Evolutionary conservation across 2,888 invertebrate genomes (phyloP).

Genomic region (Calliscelio sp.): DNA sequence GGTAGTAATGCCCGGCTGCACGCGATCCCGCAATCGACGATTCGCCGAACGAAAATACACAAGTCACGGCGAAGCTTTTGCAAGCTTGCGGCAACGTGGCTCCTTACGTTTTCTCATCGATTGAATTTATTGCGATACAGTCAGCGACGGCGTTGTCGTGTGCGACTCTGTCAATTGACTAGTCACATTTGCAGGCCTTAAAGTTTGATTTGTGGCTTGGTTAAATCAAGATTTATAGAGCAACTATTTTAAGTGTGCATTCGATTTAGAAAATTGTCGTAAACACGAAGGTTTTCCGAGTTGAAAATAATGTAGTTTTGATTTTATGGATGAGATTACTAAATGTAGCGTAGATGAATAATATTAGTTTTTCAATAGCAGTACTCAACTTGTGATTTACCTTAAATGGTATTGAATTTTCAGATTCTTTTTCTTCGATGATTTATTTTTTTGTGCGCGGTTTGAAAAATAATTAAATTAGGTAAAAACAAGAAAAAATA

Average conservation of each 20-base stretch:
- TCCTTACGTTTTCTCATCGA: slow-evolving; percentile 34
- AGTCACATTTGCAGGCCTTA: not conserved
- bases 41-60: slow-evolving; percentile 59
- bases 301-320: too few species aligned
- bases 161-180: slow-evolving; percentile 4
- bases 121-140: slow-evolving; percentile 53
- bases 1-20: slow-evolving; percentile 72
- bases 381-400: too few species aligned
- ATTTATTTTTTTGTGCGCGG: too few species aligned
- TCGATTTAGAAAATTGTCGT: not conserved
- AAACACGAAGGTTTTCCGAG: too few species aligned
- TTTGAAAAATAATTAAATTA: too few species aligned
- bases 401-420: too few species aligned
- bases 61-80: slow-evolving; percentile 51
- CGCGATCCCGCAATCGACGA: slow-evolving; percentile 69
- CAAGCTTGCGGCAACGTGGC: slow-evolving; percentile 38
- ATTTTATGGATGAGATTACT: too few species aligned
- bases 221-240: not conserved
- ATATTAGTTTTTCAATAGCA: too few species aligned
- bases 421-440: too few species aligned
- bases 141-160: too few species aligned
- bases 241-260: not conserved
- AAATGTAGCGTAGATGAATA: too few species aligned
- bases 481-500: too few species aligned
- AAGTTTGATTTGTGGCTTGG: not conserved